A percentile compares a stretch with the other conserved stretches of the same genome.
phyloP scores from a whole-genome alignment of 2,797 vertebrate genomes.

The Sardinella longiceps region DNA sequence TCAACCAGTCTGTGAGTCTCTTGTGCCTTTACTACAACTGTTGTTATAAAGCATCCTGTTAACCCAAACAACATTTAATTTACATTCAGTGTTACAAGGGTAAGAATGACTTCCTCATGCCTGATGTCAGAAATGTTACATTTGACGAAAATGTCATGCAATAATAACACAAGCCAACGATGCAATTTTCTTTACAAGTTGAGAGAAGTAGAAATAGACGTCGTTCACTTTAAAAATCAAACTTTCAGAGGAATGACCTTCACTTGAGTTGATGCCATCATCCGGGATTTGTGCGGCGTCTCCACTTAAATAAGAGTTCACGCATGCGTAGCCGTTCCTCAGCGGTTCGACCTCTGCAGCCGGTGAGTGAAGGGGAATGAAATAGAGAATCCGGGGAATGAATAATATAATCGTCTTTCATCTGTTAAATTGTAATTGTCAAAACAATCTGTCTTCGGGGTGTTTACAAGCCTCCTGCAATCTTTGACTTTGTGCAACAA shows the following conservation, averaged over 20 bases:
- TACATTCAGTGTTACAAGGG: neutral
- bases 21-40: neutral
- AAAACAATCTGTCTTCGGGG: neutral
- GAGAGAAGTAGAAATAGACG: neutral
- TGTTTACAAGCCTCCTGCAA: neutral
- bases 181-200: neutral
- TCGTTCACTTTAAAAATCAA: slow-evolving; percentile 35
- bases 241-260: slow-evolving; percentile 49
- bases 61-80: neutral
- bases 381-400: neutral
- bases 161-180: neutral
- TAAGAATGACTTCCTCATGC: neutral
- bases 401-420: slow-evolving; percentile 39
- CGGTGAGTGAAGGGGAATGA: slow-evolving; percentile 52
- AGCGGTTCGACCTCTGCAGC: slow-evolving; percentile 61
- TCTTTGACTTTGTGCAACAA: neutral
- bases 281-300: slow-evolving; percentile 43
- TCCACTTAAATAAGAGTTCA: slow-evolving; percentile 40
- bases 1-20: no score
- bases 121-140: neutral
- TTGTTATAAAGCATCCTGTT: neutral
- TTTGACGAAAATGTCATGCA: neutral
- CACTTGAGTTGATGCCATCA: slow-evolving; percentile 28
- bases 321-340: slow-evolving; percentile 52
- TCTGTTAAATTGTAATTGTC: slow-evolving; percentile 21